Evolutionary conservation across 2,888 invertebrate species (phyloP).

Genomic region (Zygaena filipendulae): DNA sequence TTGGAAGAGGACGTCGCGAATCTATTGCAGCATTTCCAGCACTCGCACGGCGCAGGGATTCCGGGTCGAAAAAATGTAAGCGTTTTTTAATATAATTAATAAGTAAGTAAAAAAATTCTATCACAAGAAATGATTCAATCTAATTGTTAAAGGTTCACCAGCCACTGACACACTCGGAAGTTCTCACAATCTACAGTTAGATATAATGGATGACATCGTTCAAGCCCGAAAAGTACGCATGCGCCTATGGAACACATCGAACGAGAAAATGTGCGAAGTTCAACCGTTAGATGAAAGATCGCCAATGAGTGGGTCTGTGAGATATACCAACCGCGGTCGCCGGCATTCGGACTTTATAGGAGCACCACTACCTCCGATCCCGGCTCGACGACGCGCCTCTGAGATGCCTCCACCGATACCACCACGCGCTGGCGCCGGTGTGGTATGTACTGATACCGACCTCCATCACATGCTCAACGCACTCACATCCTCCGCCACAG

Average conservation of each 20-base stretch:
- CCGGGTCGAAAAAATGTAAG: slow-evolving; percentile 56
- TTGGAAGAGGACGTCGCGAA: slow-evolving; percentile 82
- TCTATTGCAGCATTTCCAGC: slow-evolving; percentile 83
- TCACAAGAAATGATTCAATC: no score
- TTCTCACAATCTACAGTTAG: slow-evolving; percentile 84
- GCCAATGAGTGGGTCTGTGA: slow-evolving; percentile 56
- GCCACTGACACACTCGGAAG: slow-evolving; percentile 79
- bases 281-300: slow-evolving; percentile 79
- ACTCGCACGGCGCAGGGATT: slow-evolving; percentile 53
- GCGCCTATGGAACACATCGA: slow-evolving; percentile 87
- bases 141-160: slow-evolving; percentile 78
- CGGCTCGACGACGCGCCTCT: slow-evolving; percentile 74
- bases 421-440: slow-evolving; percentile 62
- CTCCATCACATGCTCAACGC: slow-evolving; percentile 82
- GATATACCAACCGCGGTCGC: slow-evolving; percentile 72
- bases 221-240: slow-evolving; percentile 84
- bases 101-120: background rate
- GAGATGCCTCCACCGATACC: slow-evolving; percentile 74
- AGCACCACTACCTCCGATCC: slow-evolving; percentile 70
- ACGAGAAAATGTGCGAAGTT: slow-evolving; percentile 83
- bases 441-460: slow-evolving; percentile 85
- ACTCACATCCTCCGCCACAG: slow-evolving; percentile 83
- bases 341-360: slow-evolving; percentile 80
- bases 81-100: slow-evolving; percentile 5
- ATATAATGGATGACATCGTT: slow-evolving; percentile 91